Evolutionary conservation across 1,140 invertebrate genomes (phyloP), one percentile per base, ranked within the genome.

Genomic region (Drosophila erecta): DNA sequence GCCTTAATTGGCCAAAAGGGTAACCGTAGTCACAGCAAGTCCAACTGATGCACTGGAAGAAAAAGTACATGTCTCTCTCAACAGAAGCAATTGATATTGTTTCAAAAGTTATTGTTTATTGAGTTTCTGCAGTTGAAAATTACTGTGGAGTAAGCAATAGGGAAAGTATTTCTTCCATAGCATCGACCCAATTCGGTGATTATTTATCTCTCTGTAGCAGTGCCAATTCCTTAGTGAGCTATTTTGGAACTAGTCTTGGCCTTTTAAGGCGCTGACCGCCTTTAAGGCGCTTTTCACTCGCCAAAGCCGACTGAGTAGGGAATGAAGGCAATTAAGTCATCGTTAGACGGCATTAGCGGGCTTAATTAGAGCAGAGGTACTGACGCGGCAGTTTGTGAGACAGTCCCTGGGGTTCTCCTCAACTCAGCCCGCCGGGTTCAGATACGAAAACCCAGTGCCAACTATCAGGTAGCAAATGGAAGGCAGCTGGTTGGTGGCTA

Each of bases 301-400:
- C 5, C 47, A 15, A 50, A 65, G 57, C 46, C 51, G 30, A 57
- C 37, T 62, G 40, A 44, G 44, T 24, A 51, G 64, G 57, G 50
- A 64, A 53, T 72, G 43, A 38, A 75, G 77, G 73, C 80, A 83
- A 81, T 86, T 87, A 87, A 81, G 74, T 71, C 65, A 81, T 86
- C 81, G 73, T 87, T 87, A 87, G 79, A 57, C 47, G 67, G 76
- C 59, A 83, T 83, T 81, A 83, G 62, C 24, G 41, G 51, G 75
- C 79, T 79, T 79, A 81, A 79, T 83, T 84, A 79, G 75, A 56
- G 58, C 56, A 40, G 35, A 37, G 6, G 15, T 27, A 61, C 79
- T 81, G 79, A 83, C 79, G 75, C 69, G 69, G 75, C 69, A 83
- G 24, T 75, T 83, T 79, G 47, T 83, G 47, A 33, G 69, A 41